A percentile compares a stretch with the other conserved stretches of the same genome.
Conservation (phyloP, 2,888 invertebrate genomes). For the Andrena camellia region DNA sequence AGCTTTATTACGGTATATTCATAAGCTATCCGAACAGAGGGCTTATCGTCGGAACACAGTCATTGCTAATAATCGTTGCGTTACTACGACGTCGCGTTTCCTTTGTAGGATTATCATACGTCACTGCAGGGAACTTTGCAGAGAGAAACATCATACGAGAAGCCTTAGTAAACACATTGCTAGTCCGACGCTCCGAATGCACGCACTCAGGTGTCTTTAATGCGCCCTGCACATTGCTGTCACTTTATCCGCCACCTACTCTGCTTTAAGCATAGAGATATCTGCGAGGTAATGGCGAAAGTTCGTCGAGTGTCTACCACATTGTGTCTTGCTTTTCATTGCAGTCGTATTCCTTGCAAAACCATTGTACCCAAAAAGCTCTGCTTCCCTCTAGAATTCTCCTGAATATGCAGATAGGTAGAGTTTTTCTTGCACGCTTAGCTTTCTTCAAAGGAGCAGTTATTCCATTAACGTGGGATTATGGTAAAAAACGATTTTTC, state of each 20-base stretch:
- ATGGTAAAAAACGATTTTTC: too few species aligned
- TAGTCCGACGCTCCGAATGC: conserved; percentile 38
- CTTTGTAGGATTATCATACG: conserved; percentile 43
- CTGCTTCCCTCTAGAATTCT: not conserved
- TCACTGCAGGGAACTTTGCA: not conserved
- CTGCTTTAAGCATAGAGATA: conserved; percentile 35
- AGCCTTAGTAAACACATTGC: conserved; percentile 32
- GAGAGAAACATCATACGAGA: conserved; percentile 38
- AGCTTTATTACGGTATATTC: not conserved
- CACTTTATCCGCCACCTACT: conserved; percentile 51
- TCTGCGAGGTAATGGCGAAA: conserved; percentile 38
- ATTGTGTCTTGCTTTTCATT: conserved; percentile 39
- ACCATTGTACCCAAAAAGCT: not conserved
- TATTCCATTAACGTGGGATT: too few species aligned
- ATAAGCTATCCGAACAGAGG: not conserved
- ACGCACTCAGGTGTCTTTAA: conserved; percentile 50
- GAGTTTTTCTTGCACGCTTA: not conserved
- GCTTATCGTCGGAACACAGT: not conserved
- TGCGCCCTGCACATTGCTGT: conserved; percentile 38
- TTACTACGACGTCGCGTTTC: conserved; percentile 17
- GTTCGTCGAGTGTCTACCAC: conserved; percentile 34
- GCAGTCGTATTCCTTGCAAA: not conserved
- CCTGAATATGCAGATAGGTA: not conserved
- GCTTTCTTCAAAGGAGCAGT: too few species aligned
- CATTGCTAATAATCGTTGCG: conserved; percentile 12